These are phyloP conservation scores for Girardinichthys multiradiatus DNA, from an alignment of 2,113 vertebrate species.

Conservation along the genomic window DNA sequence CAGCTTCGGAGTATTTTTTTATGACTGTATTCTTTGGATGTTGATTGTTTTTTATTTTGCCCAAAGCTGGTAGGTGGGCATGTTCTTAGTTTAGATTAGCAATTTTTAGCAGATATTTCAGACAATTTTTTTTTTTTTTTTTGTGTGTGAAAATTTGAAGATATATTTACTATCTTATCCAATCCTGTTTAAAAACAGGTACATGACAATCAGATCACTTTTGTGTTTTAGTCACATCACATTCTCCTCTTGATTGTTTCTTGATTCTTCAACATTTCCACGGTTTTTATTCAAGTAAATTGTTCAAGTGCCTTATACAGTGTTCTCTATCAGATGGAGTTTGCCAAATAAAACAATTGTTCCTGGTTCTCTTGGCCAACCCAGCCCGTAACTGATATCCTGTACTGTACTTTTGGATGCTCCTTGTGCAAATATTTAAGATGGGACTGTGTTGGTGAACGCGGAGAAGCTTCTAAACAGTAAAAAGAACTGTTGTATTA, in stretches of 20 bases:
- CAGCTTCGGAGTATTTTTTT: constrained; percentile 5
- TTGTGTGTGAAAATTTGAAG: constrained; percentile 11
- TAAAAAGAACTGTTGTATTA: neutral
- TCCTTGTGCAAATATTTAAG: constrained; percentile 68
- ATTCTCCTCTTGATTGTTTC: neutral
- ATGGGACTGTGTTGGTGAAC: neutral
- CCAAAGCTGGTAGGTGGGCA: constrained; percentile 12
- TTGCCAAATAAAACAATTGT: constrained; percentile 73
- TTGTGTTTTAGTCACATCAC: neutral
- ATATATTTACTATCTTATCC: constrained; percentile 44
- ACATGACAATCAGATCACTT: constrained; percentile 37
- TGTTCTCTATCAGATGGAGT: constrained; percentile 36
- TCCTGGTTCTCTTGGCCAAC: constrained; percentile 9
- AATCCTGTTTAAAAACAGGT: constrained; percentile 9
- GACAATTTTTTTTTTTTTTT: neutral
- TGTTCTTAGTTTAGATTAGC: constrained; percentile 16
- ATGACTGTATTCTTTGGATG: constrained; percentile 2
- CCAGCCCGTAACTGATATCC: neutral
- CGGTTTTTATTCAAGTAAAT: constrained; percentile 1
- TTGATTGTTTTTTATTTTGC: constrained; percentile 33
- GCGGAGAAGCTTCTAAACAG: neutral
- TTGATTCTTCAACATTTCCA: neutral
- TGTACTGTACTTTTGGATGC: neutral
- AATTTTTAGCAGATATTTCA: neutral
- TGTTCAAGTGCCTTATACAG: constrained; percentile 43